Base-by-base conservation (phyloP, 1,140 invertebrate genomes). In the Drosophila leontia region DNA sequence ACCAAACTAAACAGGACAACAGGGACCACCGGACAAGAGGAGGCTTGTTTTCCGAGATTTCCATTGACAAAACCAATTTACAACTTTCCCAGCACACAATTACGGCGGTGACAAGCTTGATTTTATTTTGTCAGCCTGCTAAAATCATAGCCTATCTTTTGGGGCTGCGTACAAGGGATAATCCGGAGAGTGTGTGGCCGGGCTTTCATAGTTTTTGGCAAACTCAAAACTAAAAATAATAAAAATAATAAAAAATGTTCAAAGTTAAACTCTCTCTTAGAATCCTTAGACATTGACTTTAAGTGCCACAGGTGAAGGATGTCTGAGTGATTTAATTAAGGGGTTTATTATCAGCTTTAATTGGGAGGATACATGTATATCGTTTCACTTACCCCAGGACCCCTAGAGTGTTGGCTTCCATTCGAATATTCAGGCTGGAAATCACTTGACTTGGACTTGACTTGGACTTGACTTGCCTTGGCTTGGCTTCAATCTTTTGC, bases 11-110 rank as follows among this genome's bases (percentile, higher is more conserved):
- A 7, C 15, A 32, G 26, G 15, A 11, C 13, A 50, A 23, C 23
- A 23, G 23, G 23, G 1, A 1, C 26, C 26, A 53, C 11, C 11
- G 32, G 50, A 51, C 26, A 53, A 11, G 17, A 3, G 50, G 15
- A 19, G 29, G 50, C 35, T 26, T 56, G 53, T 39, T 56, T n/a
- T 45, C 6, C 32, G 13, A 26, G 35, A 26, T 39, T 39, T 39
- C 35, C 37, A 39, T 19, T 37, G 53, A 56, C 53, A 56, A 56
- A 56, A 56, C 19, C 53, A 56, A 56, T 56, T 56, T 56, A 56
- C 53, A 56, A 56, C 53, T 56, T 56, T 56, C 13, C 53, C 0
- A n/a, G 53, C 19, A 56, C 53, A 56, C 53, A 56, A 39, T 56
- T 39, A 56, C 53, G 19, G 35, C 53, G 53, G 53, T 56, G 53